Base-by-base conservation (phyloP, 2,797 vertebrate genomes). In the Pempheris klunzingeri region DNA sequence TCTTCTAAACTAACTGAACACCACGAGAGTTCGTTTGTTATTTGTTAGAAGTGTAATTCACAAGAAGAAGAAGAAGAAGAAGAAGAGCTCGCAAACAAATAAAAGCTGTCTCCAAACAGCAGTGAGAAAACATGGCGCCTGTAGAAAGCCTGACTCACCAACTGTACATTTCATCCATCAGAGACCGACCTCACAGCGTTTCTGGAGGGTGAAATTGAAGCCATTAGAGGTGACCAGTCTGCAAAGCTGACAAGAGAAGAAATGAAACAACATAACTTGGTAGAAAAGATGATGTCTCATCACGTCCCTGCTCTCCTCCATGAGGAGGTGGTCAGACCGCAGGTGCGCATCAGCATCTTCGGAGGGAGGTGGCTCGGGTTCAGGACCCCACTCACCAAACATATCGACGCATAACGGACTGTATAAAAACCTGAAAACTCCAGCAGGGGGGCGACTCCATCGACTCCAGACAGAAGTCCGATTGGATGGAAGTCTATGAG, bases 101-200 rank as follows among this genome's bases (percentile, higher is more conserved):
- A 61, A 80, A 72, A 76, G 46, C 47, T 49, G 59, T 63, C 50
- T 47, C 59, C 71, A 73, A 46, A 38, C 52, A 47, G 22, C 47
- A 60, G 38, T 0, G 26, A 34, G 38, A 14, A 32, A 67, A 55
- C 8, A 53, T 6, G 1, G 12, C 8, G 32, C 38, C 9, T 28
- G 46, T 7, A 57, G 46, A 74, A 64, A 82, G 54, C 43, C 66
- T 60, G 55, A 71, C 43, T 71, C 50, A 39, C n/a, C 49, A 26
- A 34, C 18, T 46, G 3, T 0, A 28, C 22, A 54, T 54, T 22
- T 34, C 41, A 11, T 54, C 5, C 38, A 32, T 52, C 24, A 28
- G 22, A 54, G 26, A 44, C 59, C 14, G 47, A 5, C 28, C n/a
- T 49, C n/a, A 55, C n/a, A 62, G 15, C 17, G 20, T 44, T 36